Conservation (phyloP, 2,888 invertebrate species). For the Masnerella sp. region DNA sequence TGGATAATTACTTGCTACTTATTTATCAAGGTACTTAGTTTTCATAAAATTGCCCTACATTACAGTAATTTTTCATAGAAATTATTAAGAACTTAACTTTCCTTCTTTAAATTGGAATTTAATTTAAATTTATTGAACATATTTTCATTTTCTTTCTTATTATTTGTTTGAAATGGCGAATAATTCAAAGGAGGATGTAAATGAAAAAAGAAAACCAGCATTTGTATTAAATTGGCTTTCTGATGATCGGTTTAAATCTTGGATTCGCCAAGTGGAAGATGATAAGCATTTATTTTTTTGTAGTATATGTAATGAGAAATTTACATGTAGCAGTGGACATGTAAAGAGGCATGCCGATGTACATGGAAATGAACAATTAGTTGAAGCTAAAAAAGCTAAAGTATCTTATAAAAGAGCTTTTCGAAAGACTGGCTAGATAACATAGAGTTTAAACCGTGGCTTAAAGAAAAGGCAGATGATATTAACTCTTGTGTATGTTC, state of each 20-base stretch:
- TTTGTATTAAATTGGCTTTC: constrained; percentile 3
- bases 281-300: constrained; percentile 1
- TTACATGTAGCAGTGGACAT: constrained; percentile 12
- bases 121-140: too few species aligned
- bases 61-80: too few species aligned
- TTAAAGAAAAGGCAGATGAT: neutral
- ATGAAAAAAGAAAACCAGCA: neutral
- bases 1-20: too few species aligned
- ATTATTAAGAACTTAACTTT: too few species aligned
- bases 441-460: constrained; percentile 8
- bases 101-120: too few species aligned
- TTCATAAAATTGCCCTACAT: too few species aligned
- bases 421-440: constrained; percentile 3
- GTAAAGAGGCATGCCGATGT: constrained; percentile 1
- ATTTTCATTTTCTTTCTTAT: too few species aligned
- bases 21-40: too few species aligned
- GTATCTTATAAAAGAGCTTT: neutral
- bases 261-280: constrained; percentile 4
- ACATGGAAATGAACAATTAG: neutral
- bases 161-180: too few species aligned
- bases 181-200: too few species aligned
- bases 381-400: neutral
- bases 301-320: neutral
- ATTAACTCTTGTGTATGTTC: neutral
- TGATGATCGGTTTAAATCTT: constrained; percentile 1